A percentile compares a stretch with the other conserved stretches of the same genome.
Evolutionary conservation across 2,888 invertebrate genomes (phyloP).

Genomic region (Pedicia rivosa): DNA sequence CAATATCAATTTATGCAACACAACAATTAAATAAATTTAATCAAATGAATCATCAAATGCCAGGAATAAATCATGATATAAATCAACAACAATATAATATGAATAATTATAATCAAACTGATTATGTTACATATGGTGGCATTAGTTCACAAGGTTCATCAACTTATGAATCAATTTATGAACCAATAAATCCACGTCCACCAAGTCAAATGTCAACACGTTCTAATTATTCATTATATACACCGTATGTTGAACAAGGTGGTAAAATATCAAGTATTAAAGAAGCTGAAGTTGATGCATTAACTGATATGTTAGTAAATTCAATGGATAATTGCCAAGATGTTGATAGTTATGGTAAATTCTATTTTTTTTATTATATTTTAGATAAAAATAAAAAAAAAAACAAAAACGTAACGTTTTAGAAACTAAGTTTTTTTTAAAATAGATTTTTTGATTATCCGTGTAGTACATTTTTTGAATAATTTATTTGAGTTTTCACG

Average conservation of each 20-base stretch:
- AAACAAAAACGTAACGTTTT: too few species aligned
- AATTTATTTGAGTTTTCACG: too few species aligned
- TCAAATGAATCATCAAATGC: not conserved
- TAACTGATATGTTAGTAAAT: constrained; percentile 77
- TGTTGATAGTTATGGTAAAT: constrained; percentile 43
- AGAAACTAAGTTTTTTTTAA: too few species aligned
- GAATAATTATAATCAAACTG: constrained; percentile 5
- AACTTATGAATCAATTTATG: constrained; percentile 79
- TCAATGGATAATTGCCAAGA: constrained; percentile 66
- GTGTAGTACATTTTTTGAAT: too few species aligned
- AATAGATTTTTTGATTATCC: too few species aligned
- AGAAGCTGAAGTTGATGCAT: constrained; percentile 74
- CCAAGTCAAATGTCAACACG: constrained; percentile 49
- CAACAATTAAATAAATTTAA: not conserved
- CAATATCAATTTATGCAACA: constrained; percentile 20
- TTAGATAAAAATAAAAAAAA: not conserved
- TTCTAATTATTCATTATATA: constrained; percentile 51
- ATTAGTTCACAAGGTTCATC: constrained; percentile 40
- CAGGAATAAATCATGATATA: not conserved
- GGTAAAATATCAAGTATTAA: constrained; percentile 34
- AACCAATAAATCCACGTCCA: constrained; percentile 77
- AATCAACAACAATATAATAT: constrained; percentile 2
- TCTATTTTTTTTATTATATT: too few species aligned
- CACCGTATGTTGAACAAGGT: constrained; percentile 38
- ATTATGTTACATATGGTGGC: constrained; percentile 22